Evolutionary conservation across 2,888 invertebrate genomes (phyloP).

Genomic region (Phoenoteleia sp.): DNA sequence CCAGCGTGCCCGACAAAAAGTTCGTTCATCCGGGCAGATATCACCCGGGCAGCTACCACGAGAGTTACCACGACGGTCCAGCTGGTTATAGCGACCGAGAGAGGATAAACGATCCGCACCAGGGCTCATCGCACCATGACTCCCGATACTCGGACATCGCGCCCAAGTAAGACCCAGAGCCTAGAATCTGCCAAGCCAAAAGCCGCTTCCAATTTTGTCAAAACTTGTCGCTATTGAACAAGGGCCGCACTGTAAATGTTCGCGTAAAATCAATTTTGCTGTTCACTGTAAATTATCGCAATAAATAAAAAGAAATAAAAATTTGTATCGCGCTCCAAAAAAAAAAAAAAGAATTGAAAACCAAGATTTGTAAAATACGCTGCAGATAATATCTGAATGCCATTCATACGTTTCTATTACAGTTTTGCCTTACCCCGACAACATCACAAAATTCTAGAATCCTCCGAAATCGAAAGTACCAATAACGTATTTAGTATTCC

Average conservation of each 20-base stretch:
- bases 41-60: slow-evolving; percentile 85
- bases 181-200: background rate
- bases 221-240: slow-evolving; percentile 41
- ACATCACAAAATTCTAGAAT: slow-evolving; percentile 80
- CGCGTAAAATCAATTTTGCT: slow-evolving; percentile 14
- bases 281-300: background rate
- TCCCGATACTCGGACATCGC: slow-evolving; percentile 95
- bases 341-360: slow-evolving; percentile 8
- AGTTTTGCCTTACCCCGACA: slow-evolving; percentile 81
- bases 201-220: slow-evolving; percentile 34
- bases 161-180: slow-evolving; percentile 91
- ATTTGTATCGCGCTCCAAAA: slow-evolving; percentile 11
- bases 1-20: slow-evolving; percentile 85
- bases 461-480: slow-evolving; percentile 80
- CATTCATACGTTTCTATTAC: slow-evolving; percentile 76
- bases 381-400: slow-evolving; percentile 60
- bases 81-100: slow-evolving; percentile 85
- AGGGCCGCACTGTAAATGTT: slow-evolving; percentile 46
- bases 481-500: slow-evolving; percentile 83
- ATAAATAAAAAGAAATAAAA: slow-evolving; percentile 5
- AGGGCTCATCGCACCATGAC: slow-evolving; percentile 88
- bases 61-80: slow-evolving; percentile 86
- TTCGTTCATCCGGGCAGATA: slow-evolving; percentile 87
- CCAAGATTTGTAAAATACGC: slow-evolving; percentile 34
- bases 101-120: slow-evolving; percentile 84